Evolutionary conservation across 2,888 invertebrate species (phyloP).

Genomic region (Hypercompe scribonia): DNA sequence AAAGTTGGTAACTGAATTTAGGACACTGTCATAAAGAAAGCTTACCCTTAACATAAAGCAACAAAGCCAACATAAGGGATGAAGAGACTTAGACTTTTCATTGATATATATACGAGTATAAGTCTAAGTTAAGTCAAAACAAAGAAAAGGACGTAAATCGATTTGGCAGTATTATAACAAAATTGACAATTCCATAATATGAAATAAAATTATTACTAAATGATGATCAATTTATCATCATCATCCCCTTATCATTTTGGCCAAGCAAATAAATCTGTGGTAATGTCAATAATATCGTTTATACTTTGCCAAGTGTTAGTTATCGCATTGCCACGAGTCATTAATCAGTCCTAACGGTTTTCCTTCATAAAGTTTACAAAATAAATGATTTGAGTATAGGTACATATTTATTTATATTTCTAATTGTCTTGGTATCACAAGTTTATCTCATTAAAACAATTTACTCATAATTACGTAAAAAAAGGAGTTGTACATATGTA

Average conservation of each 20-base stretch:
- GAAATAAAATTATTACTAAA: slow-evolving; percentile 13
- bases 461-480: too few species aligned
- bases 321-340: slow-evolving; percentile 33
- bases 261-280: slow-evolving; percentile 31
- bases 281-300: slow-evolving; percentile 39
- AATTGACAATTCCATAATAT: not conserved
- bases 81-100: not conserved
- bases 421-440: not conserved
- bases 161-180: not conserved
- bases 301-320: slow-evolving; percentile 33
- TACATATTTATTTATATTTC: not conserved
- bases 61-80: not conserved
- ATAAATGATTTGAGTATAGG: slow-evolving; percentile 20
- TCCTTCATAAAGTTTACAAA: slow-evolving; percentile 39
- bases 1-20: too few species aligned
- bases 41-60: too few species aligned
- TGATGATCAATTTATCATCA: slow-evolving; percentile 16
- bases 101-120: too few species aligned
- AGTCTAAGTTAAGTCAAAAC: too few species aligned
- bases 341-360: slow-evolving; percentile 51
- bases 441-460: not conserved
- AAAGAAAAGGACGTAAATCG: too few species aligned
- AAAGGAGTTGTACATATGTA: too few species aligned
- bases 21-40: too few species aligned
- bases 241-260: slow-evolving; percentile 26